These are phyloP conservation scores for Druon quercuslanigerum DNA, from an alignment of 1,140 invertebrate genomes.

Conservation along the genomic window DNA sequence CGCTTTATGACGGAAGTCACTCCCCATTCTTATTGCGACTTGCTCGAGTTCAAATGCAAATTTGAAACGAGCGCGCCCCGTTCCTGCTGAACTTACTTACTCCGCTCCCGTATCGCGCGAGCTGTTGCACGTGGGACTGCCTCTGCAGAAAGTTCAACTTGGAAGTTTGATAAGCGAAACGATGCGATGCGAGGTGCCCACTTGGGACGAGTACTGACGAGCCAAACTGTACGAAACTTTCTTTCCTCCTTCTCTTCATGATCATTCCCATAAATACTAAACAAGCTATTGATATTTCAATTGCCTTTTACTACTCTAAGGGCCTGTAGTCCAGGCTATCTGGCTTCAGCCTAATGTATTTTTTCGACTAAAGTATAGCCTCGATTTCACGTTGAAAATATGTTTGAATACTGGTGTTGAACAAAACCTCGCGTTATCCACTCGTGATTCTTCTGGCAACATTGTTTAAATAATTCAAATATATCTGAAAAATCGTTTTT, in stretches of 20 bases:
- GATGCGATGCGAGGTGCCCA: conserved; percentile 60
- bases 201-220: conserved; percentile 48
- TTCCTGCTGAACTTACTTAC: conserved; percentile 48
- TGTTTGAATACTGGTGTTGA: too few relatives aligned
- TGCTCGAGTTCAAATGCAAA: conserved; percentile 59
- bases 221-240: conserved; percentile 23
- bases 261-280: too few relatives aligned
- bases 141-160: conserved; percentile 40
- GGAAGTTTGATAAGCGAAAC: conserved; percentile 62
- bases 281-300: too few relatives aligned
- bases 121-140: conserved; percentile 29
- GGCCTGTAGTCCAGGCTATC: too few relatives aligned
- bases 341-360: too few relatives aligned
- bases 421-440: too few relatives aligned
- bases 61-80: conserved; percentile 52
- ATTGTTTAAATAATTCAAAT: too few relatives aligned
- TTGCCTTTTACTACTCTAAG: too few relatives aligned
- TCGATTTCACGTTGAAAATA: too few relatives aligned
- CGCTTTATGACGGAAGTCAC: conserved; percentile 59
- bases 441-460: too few relatives aligned
- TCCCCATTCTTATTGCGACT: conserved; percentile 59
- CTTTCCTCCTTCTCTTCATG: not conserved
- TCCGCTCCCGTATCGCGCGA: conserved; percentile 31
- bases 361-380: too few relatives aligned
- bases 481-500: too few relatives aligned